Evolutionary conservation across 2,888 invertebrate species (phyloP), one percentile per base, ranked within the genome.

Genomic region (Choreutis nemorana): DNA sequence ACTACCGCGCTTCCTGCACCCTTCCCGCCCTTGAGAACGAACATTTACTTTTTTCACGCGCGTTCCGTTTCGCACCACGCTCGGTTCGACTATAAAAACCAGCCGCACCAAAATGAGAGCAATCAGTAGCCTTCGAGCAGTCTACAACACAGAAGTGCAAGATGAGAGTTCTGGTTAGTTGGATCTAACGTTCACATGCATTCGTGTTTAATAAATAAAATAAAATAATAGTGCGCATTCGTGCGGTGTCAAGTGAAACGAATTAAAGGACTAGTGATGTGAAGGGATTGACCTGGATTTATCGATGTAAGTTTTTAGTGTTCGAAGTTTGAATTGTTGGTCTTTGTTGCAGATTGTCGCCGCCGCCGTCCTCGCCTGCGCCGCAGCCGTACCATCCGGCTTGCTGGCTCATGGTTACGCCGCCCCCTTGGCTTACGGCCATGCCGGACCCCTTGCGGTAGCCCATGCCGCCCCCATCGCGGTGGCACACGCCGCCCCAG

Each of bases 41-140:
- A 73, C 73, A 48, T 64, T 73, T 73, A 73, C 75, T 73, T 75
- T 77, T 73, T 72, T 73, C 63, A 55, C 53, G 46, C 22, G 16
- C 60, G 60, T 53, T 57, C 64, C 59, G 65, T 58, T 66, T 65
- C 56, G 50, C 55, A 60, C 58, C 55, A 50, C 61, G 48, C 50
- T 40, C 56, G 42, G 44, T 44, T 40, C 44, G 38, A 55, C 55
- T 77, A 78, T 78, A 77, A 75, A 78, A 65, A 61, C 58, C 40
- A 42, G 33, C 53, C 48, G 42, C 61, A 44, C 53, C 70, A 52
- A 59, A 71, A 63, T 56, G 61, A 64, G 60, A 66, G 56, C 70
- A 75, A 56, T 75, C 78, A 78, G 77, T 78, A 77, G 78, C 75
- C 62, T 60, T 67, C 72, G 72, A 50, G 78, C 77, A 78, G 78